These are phyloP conservation scores for Planococcus citri DNA, from an alignment of 1,140 invertebrate genomes.

Conservation along the genomic window DNA sequence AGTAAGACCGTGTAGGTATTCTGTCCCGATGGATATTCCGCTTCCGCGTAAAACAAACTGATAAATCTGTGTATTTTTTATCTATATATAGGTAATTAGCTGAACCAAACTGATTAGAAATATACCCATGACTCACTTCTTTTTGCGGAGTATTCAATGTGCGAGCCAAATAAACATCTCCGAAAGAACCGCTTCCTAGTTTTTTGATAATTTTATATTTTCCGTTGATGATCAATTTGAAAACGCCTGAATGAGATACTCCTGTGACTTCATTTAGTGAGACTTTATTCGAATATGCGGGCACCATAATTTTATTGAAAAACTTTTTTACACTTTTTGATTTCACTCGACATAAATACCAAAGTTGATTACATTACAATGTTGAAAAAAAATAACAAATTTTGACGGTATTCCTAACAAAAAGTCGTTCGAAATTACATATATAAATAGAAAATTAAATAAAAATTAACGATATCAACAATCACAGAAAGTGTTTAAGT, in stretches of 20 bases:
- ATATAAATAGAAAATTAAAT: not conserved
- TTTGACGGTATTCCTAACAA: not conserved
- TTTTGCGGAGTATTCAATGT: conserved; percentile 42
- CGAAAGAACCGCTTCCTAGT: conserved; percentile 97
- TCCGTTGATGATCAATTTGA: conserved; percentile 39
- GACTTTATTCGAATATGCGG: conserved; percentile 8
- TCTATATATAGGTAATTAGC: no score
- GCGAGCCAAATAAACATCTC: conserved; percentile 97
- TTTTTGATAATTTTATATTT: conserved; percentile 92
- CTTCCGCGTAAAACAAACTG: no score
- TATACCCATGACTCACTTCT: no score
- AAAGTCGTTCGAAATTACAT: not conserved
- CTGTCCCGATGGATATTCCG: no score
- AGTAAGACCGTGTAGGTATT: no score
- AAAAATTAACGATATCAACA: not conserved
- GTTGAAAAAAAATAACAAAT: not conserved
- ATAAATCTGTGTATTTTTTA: no score
- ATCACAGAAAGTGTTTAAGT: not conserved
- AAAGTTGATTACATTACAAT: not conserved
- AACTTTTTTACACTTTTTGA: not conserved
- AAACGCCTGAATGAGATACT: not conserved
- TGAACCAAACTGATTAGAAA: no score
- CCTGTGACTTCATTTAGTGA: conserved; percentile 5
- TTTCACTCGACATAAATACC: not conserved
- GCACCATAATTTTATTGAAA: conserved; percentile 9